phyloP scores from a whole-genome alignment of 64 coral and sea anemone species.

The Montipora sp. region DNA sequence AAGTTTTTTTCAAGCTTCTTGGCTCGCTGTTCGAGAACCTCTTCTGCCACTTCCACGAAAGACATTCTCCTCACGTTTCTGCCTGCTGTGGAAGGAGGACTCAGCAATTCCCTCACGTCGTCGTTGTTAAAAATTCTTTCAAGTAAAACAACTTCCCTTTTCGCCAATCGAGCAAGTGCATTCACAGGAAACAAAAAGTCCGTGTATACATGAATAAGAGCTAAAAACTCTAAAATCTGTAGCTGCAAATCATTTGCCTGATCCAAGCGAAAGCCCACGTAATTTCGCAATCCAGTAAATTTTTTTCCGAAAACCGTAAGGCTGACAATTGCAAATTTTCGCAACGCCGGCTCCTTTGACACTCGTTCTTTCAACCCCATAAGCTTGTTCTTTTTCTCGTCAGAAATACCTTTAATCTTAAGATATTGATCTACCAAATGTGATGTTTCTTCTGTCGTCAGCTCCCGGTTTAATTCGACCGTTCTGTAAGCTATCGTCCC shows the following conservation, averaged over 20 bases:
- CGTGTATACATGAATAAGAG: conserved; percentile 75
- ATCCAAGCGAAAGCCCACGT: conserved; percentile 61
- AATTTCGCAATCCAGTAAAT: conserved; percentile 44
- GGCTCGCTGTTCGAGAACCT: conserved; percentile 66
- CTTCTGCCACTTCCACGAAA: conserved; percentile 84
- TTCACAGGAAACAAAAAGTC: conserved; percentile 74
- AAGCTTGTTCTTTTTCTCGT: conserved; percentile 39
- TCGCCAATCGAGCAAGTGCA: conserved; percentile 52
- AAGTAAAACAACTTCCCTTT: conserved; percentile 52
- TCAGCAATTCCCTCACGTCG: conserved; percentile 72
- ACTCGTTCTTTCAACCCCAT: conserved; percentile 28
- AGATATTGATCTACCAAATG: conserved; percentile 51
- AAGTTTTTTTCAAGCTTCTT: not conserved
- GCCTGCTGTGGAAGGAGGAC: conserved; percentile 43
- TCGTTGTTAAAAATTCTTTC: conserved; percentile 75
- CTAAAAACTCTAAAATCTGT: conserved; percentile 64
- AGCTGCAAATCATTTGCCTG: conserved; percentile 69
- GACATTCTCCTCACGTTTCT: conserved; percentile 74
- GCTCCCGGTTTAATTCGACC: conserved; percentile 62
- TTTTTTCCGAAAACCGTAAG: conserved; percentile 76
- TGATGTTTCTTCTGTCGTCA: conserved; percentile 47
- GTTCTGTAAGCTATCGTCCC: conserved; percentile 60
- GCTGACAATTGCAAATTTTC: conserved; percentile 77
- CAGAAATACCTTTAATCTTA: conserved; percentile 48
- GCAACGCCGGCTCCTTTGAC: not conserved